These are phyloP conservation scores for Mongoloraphidia duomilia DNA, from an alignment of 2,888 invertebrate genomes.

Conservation along the genomic window DNA sequence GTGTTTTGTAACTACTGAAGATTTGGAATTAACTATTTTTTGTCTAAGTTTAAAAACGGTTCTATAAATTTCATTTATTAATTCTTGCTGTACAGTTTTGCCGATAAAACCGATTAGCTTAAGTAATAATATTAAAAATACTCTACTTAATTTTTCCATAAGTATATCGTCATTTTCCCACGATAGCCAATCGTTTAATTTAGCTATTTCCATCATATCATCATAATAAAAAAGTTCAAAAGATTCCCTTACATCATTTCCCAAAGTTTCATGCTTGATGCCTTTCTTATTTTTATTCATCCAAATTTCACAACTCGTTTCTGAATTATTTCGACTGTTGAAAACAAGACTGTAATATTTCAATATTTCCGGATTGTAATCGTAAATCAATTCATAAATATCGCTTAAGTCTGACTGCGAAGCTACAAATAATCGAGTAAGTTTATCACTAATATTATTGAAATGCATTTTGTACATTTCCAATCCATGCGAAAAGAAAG, in stretches of 20 bases:
- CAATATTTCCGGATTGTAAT: too few species aligned
- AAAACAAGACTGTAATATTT: too few species aligned
- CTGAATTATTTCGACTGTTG: too few species aligned
- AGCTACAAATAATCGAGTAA: too few species aligned
- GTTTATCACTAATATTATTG: too few species aligned
- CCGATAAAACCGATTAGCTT: slow-evolving; percentile 36
- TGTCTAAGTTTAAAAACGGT: slow-evolving; percentile 15
- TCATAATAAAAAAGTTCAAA: slow-evolving; percentile 20
- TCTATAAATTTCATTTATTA: neutral
- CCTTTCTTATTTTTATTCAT: neutral
- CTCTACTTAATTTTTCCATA: slow-evolving; percentile 32
- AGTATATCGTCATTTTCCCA: slow-evolving; percentile 30
- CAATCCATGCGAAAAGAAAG: slow-evolving; percentile 27
- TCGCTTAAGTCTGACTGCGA: too few species aligned
- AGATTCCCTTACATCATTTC: too few species aligned
- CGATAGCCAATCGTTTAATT: slow-evolving; percentile 35
- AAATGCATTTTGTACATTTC: slow-evolving; percentile 12
- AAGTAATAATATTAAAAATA: slow-evolving; percentile 34
- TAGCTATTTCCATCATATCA: slow-evolving; percentile 27
- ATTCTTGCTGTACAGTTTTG: slow-evolving; percentile 13
- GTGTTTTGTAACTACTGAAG: neutral
- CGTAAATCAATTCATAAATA: too few species aligned
- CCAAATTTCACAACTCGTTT: slow-evolving; percentile 19
- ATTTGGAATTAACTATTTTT: slow-evolving; percentile 8
- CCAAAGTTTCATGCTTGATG: too few species aligned